Percentiles rank a stretch among this genome's conserved stretches.
These are phyloP conservation scores for Callyntrura guangdongensis DNA, from an alignment of 2,888 invertebrate species.

Conservation along the genomic window DNA sequence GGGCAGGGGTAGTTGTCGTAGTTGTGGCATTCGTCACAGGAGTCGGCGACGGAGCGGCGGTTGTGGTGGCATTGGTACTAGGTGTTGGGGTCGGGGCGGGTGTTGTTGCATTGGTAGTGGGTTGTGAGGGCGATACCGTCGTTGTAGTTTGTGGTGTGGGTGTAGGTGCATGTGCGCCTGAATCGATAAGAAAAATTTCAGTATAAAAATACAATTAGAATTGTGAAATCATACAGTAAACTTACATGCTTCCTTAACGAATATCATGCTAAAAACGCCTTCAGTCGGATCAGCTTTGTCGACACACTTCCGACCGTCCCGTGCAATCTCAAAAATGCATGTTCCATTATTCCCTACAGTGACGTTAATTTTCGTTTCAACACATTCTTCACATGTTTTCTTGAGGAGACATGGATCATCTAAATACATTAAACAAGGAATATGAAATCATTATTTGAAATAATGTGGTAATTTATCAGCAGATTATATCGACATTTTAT, in stretches of 20 bases:
- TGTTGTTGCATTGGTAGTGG: not conserved
- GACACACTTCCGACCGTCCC: constrained; percentile 26
- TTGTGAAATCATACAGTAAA: too few relatives aligned
- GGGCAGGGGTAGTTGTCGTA: constrained; percentile 47
- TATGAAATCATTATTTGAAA: too few relatives aligned
- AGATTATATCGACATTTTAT: too few relatives aligned
- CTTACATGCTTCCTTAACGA: constrained; percentile 34
- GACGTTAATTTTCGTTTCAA: constrained; percentile 7
- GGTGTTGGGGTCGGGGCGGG: constrained; percentile 21
- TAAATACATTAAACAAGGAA: constrained; percentile 9
- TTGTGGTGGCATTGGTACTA: constrained; percentile 74
- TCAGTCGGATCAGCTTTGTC: not conserved
- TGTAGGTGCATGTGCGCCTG: not conserved
- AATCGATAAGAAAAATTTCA: not conserved
- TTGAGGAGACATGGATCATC: not conserved
- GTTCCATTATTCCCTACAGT: constrained; percentile 44
- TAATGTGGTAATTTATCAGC: not conserved
- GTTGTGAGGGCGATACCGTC: not conserved
- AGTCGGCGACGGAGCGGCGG: constrained; percentile 78
- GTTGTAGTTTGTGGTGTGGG: not conserved
- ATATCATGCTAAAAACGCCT: not conserved
- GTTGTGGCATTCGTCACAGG: constrained; percentile 71
- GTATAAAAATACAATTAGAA: not conserved
- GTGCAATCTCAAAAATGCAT: constrained; percentile 40
- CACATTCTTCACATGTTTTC: constrained; percentile 34